These are phyloP conservation scores for Agrilus cyanescens DNA, from an alignment of 2,888 invertebrate genomes.

Conservation along the genomic window DNA sequence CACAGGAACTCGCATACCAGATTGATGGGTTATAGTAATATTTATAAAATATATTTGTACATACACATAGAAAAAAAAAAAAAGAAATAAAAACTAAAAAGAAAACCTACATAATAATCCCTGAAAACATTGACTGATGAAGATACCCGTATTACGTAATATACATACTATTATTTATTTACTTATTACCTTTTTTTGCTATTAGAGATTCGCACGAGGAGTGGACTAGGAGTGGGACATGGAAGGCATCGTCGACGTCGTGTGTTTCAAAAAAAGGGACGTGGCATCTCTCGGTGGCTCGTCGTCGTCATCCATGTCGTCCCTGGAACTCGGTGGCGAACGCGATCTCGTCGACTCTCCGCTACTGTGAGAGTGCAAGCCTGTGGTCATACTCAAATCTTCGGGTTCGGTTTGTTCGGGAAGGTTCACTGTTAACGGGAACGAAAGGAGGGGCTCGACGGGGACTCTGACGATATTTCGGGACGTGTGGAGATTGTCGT, in stretches of 20 bases:
- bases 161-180: background rate
- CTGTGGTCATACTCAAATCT: conserved; percentile 66
- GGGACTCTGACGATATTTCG: conserved; percentile 40
- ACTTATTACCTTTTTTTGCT: conserved; percentile 5
- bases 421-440: conserved; percentile 30
- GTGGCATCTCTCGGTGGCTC: conserved; percentile 44
- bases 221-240: conserved; percentile 26
- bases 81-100: no score
- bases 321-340: conserved; percentile 32
- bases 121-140: background rate
- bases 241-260: conserved; percentile 8
- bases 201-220: conserved; percentile 7
- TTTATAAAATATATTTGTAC: conserved; percentile 9
- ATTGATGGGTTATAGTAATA: conserved; percentile 8
- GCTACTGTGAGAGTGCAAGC: conserved; percentile 39
- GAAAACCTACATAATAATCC: no score
- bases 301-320: conserved; percentile 39
- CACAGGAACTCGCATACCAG: conserved; percentile 37
- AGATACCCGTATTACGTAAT: background rate
- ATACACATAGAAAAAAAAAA: conserved; percentile 1
- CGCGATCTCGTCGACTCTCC: conserved; percentile 38
- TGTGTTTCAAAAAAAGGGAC: conserved; percentile 38
- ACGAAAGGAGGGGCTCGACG: conserved; percentile 30
- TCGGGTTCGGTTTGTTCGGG: conserved; percentile 89
- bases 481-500: conserved; percentile 25